A percentile compares a stretch with the other conserved stretches of the same genome.
Evolutionary conservation across 2,797 vertebrate genomes (phyloP).

Genomic region (Neostethus bicornis): DNA sequence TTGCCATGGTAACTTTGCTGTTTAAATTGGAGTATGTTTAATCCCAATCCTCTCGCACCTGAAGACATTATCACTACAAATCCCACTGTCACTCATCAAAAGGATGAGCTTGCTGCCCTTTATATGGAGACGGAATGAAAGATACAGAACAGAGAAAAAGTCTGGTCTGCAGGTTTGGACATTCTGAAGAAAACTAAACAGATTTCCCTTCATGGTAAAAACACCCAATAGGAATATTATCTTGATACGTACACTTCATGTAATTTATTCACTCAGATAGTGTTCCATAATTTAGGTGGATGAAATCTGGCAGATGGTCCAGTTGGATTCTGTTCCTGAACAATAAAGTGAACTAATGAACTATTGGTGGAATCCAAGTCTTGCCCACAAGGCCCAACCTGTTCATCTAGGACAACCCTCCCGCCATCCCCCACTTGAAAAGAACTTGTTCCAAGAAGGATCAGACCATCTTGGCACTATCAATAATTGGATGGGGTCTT

Average conservation of each 20-base stretch:
- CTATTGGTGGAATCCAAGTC: conserved; percentile 48
- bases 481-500: conserved; percentile 19
- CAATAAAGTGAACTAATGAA: conserved; percentile 57
- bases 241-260: too few relatives aligned
- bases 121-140: conserved; percentile 46
- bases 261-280: conserved; percentile 11
- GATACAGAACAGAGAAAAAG: conserved; percentile 40
- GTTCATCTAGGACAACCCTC: conserved; percentile 52
- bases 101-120: conserved; percentile 74
- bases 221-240: conserved; percentile 37
- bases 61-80: conserved; percentile 79
- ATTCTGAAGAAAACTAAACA: conserved; percentile 47
- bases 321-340: conserved; percentile 28
- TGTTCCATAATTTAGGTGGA: conserved; percentile 26
- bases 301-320: conserved; percentile 36
- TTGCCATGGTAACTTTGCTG: conserved; percentile 76
- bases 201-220: conserved; percentile 47
- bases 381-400: conserved; percentile 37
- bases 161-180: conserved; percentile 32
- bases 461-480: conserved; percentile 31
- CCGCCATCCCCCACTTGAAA: conserved; percentile 15
- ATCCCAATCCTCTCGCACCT: conserved; percentile 78
- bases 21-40: conserved; percentile 77
- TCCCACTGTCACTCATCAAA: conserved; percentile 71
- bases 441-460: conserved; percentile 26